Conservation (phyloP, 2,888 invertebrate species). For the Zygaena filipendulae region DNA sequence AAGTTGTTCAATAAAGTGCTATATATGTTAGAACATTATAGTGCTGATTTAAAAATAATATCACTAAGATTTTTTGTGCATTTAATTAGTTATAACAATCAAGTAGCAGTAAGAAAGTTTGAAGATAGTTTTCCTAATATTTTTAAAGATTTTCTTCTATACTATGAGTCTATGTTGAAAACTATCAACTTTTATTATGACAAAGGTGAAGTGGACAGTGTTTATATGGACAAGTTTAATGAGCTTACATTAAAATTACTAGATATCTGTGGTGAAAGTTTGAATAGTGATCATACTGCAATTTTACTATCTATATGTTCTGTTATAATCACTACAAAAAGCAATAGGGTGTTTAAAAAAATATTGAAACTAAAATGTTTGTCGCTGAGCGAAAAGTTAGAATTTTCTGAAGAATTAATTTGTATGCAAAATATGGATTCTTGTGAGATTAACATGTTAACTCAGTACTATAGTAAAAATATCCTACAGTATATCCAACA, state of each 20-base stretch:
- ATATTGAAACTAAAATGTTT: conserved; percentile 37
- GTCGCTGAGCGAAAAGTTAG: conserved; percentile 27
- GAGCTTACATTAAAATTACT: conserved; percentile 26
- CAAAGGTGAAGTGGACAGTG: conserved; percentile 33
- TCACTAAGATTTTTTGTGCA: conserved; percentile 40
- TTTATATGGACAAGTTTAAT: conserved; percentile 31
- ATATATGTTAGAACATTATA: conserved; percentile 38
- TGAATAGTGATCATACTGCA: conserved; percentile 21
- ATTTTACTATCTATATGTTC: conserved; percentile 30
- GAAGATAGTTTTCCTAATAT: conserved; percentile 27
- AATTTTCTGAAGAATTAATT: conserved; percentile 29
- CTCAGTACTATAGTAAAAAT: conserved; percentile 28
- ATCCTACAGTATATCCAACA: conserved; percentile 26
- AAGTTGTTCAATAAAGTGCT: conserved; percentile 29
- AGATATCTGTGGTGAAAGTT: conserved; percentile 19
- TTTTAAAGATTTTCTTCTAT: conserved; percentile 27
- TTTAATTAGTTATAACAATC: conserved; percentile 35
- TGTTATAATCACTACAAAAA: conserved; percentile 27
- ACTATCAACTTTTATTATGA: conserved; percentile 33
- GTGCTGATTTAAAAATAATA: conserved; percentile 40
- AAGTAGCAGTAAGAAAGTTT: conserved; percentile 30
- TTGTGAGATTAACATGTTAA: conserved; percentile 33
- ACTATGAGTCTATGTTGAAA: conserved; percentile 33
- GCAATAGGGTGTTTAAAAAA: conserved; percentile 28
- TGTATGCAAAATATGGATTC: conserved; percentile 31